Base-by-base conservation (phyloP, 2,113 vertebrate genomes). In the Halichoerus grypus region DNA sequence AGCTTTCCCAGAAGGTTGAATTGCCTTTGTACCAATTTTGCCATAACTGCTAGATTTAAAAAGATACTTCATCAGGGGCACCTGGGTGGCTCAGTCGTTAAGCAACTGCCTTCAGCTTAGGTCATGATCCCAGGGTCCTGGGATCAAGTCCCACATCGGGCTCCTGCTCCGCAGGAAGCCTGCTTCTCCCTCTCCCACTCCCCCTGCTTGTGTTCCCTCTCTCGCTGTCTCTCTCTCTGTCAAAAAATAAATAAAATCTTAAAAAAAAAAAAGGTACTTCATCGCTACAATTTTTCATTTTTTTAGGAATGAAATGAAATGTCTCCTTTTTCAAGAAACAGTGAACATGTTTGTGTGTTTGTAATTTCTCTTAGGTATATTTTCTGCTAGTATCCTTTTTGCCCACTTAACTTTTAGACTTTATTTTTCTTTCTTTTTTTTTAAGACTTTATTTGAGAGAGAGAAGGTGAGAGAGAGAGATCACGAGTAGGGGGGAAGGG, bases 321-420 rank as follows among this genome's bases (percentile, higher is more conserved):
- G 33, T 36, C 33, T 69, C 33, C 18, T 69, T 91, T 96, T 63
- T 55, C 1, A 69, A 18, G 91, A 51, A 95, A 67, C 22, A 18
- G n/a, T 46, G 76, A 69, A 89, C 21, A 55, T 91, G 77, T 79
- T 86, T 90, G 1, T 67, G 16, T 77, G 72, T 80, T 67, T 94
- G 18, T 88, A n/a, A 80, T 96, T 96, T 95, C 91, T 87, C 28
- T n/a, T 59, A 33, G 83, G 36, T 89, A 0, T 95, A 84, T 94
- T 93, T 95, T 96, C 72, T 96, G 42, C 42, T 79, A 53, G 21
- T 77, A 31, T 31, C 14, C 9, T 97, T 93, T 90, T 88, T 49
- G 26, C 74, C 74, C 24, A 16, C 74, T 76, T 49, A 76, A 49
- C 42, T 77, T 77, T 31, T 77, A 77, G 42, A 74, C 36, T 74